phyloP scores from a whole-genome alignment of 2,797 vertebrate species.

The Pseudotriccus pelzelni region DNA sequence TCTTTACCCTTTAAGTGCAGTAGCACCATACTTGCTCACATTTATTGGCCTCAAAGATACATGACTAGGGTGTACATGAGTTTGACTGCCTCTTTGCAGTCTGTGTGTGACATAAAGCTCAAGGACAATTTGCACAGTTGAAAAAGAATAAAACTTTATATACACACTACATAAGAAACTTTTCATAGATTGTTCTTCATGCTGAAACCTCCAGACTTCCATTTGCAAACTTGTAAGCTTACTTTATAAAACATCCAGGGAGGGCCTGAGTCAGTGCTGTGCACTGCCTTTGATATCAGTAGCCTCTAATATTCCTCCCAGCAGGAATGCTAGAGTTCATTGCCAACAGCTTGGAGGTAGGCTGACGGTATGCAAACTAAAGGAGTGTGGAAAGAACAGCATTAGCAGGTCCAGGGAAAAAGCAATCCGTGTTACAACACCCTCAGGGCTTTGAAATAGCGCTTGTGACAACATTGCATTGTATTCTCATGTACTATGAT shows the following conservation, averaged over 20 bases:
- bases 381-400: neutral
- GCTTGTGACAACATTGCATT: neutral
- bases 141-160: neutral
- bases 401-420: conserved; percentile 3
- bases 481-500: neutral
- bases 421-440: neutral
- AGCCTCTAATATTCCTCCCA: conserved; percentile 19
- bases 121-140: neutral
- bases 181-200: neutral
- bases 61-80: accelerated
- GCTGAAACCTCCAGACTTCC: neutral
- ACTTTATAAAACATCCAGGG: neutral
- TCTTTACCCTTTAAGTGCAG: neutral
- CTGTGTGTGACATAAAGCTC: neutral
- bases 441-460: conserved; percentile 3
- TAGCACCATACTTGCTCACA: neutral
- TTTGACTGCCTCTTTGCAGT: neutral
- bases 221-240: neutral
- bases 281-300: neutral
- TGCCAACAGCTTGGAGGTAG: neutral
- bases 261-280: neutral
- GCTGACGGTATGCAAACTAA: neutral
- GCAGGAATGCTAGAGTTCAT: neutral
- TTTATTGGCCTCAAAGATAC: neutral
- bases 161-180: neutral